Conservation (phyloP, 2,888 invertebrate species). For the Notodonta dromedarius region DNA sequence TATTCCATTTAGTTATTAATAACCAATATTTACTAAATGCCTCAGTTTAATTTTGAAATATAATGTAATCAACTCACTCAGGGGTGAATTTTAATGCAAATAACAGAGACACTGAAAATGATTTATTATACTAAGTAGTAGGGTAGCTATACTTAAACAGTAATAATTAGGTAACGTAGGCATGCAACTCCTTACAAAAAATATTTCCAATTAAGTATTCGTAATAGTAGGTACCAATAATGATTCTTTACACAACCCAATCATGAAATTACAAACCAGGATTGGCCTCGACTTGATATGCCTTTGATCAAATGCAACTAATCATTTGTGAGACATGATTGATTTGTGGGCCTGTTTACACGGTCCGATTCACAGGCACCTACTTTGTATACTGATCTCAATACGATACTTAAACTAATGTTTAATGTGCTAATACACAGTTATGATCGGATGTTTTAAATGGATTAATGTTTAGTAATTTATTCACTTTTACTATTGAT, state of each 20-base stretch:
- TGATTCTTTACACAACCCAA: not conserved
- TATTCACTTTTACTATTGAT: not conserved
- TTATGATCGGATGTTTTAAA: not conserved
- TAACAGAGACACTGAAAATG: no score
- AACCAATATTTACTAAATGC: conserved; percentile 9
- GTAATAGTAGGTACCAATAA: not conserved
- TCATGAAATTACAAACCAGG: not conserved
- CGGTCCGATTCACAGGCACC: not conserved
- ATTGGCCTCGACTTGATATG: not conserved
- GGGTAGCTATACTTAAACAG: no score
- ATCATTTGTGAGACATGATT: conserved; percentile 2
- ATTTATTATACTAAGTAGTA: no score
- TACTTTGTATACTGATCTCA: not conserved
- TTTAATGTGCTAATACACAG: not conserved
- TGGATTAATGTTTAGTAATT: not conserved
- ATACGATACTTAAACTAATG: no score
- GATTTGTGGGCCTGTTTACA: not conserved
- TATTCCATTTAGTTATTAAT: conserved; percentile 13
- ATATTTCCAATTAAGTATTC: no score
- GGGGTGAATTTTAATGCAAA: no score
- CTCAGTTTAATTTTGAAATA: conserved; percentile 3
- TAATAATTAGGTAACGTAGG: no score
- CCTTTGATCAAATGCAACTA: not conserved
- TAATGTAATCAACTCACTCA: not conserved
- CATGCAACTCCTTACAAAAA: no score